Conservation (phyloP, 2,888 invertebrate species). For the Lagria hirta region DNA sequence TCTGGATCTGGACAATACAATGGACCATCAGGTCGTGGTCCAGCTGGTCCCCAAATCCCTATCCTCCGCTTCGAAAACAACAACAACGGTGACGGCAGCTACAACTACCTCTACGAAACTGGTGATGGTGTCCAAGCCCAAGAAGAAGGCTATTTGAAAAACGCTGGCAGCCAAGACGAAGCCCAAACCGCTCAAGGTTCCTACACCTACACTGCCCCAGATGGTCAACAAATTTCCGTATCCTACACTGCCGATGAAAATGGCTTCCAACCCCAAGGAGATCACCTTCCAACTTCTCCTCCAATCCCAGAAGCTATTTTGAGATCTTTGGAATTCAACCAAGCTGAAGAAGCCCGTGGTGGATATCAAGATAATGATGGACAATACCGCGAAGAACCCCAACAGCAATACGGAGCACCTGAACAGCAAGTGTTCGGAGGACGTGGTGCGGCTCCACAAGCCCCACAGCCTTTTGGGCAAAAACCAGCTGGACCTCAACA, state of each 20-base stretch:
- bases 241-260: slow-evolving; percentile 61
- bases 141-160: slow-evolving; percentile 40
- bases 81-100: slow-evolving; percentile 45
- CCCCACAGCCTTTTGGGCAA: slow-evolving; percentile 8
- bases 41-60: slow-evolving; percentile 37
- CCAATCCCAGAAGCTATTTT: slow-evolving; percentile 62
- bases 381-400: slow-evolving; percentile 32
- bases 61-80: slow-evolving; percentile 45
- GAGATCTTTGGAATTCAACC: slow-evolving; percentile 43
- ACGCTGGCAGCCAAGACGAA: slow-evolving; percentile 45
- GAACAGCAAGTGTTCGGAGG: slow-evolving; percentile 4
- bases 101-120: slow-evolving; percentile 57
- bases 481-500: slow-evolving; percentile 3
- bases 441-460: slow-evolving; percentile 28
- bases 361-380: slow-evolving; percentile 37
- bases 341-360: slow-evolving; percentile 41
- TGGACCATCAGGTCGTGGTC: slow-evolving; percentile 15
- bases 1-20: slow-evolving; percentile 20
- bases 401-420: slow-evolving; percentile 33
- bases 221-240: slow-evolving; percentile 42
- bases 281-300: slow-evolving; percentile 61
- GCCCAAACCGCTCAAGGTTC: slow-evolving; percentile 41
- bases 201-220: slow-evolving; percentile 45
- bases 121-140: slow-evolving; percentile 58
- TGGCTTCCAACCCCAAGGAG: slow-evolving; percentile 59